Base-by-base conservation (phyloP, 2,888 invertebrate species). In the Chaetoderma sp. region DNA sequence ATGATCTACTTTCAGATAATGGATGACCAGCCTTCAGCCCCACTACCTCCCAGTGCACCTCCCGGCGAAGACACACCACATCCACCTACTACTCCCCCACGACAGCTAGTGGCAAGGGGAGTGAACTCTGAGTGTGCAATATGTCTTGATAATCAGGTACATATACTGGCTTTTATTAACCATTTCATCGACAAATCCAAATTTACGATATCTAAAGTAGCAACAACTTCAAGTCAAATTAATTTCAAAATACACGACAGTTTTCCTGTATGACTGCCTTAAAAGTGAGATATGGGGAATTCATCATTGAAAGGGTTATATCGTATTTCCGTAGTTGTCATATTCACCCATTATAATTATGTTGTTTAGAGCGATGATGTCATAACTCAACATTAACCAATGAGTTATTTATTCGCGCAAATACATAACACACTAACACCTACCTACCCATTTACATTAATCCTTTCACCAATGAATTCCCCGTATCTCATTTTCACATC, bases 141-240 rank as follows among this genome's bases (percentile, higher is more conserved):
- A 76, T 95, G 94, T 84, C 90, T 95, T 90, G 94, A 94, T 86
- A 87, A 88, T 73, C 86, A 88, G 87, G 92, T 92, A 88, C 89
- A 88, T 84, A 45, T 13, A 36, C 10, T 36, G 8, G 39, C 13
- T 36, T n/a, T n/a, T n/a, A n/a, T n/a, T n/a, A n/a, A n/a, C n/a
- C n/a, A n/a, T n/a, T n/a, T n/a, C n/a, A n/a, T n/a, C n/a, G n/a
- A n/a, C n/a, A n/a, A n/a, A n/a, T n/a, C n/a, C n/a, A n/a, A n/a
- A n/a, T n/a, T n/a, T n/a, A n/a, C n/a, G n/a, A n/a, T n/a, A n/a
- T n/a, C n/a, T n/a, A n/a, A n/a, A n/a, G n/a, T n/a, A n/a, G n/a
- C n/a, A n/a, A n/a, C n/a, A n/a, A n/a, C n/a, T n/a, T n/a, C n/a
- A n/a, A n/a, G n/a, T n/a, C n/a, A n/a, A n/a, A n/a, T n/a, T n/a